Evolutionary conservation across 2,888 invertebrate genomes (phyloP).

Genomic region (Diarsia rubi): DNA sequence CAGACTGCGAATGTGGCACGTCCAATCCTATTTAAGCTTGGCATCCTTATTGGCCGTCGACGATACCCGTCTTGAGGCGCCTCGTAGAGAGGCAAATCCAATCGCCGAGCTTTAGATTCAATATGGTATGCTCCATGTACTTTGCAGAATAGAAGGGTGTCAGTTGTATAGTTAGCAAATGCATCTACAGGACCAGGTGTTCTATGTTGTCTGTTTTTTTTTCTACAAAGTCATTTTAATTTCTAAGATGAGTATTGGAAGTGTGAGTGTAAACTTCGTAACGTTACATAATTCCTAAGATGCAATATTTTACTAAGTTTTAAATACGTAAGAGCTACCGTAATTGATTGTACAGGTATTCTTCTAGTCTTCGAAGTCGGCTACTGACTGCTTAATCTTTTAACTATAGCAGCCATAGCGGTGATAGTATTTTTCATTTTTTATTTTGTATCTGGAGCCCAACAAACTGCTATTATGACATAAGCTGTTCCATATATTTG

Average conservation of each 20-base stretch:
- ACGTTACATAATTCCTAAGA: background rate
- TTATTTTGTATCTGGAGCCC: background rate
- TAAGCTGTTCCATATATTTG: background rate
- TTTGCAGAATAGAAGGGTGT: constrained; percentile 14
- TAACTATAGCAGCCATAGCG: background rate
- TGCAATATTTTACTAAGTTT: background rate
- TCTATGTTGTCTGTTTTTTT: background rate
- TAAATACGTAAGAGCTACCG: background rate
- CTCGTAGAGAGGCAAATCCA: constrained; percentile 50
- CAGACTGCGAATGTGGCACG: constrained; percentile 32
- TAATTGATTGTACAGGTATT: background rate
- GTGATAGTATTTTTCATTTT: background rate
- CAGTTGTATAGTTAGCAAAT: background rate
- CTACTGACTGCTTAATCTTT: background rate
- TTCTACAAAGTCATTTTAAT: background rate
- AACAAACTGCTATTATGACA: background rate
- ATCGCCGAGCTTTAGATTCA: constrained; percentile 55
- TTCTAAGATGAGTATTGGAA: background rate
- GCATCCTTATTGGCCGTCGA: constrained; percentile 49
- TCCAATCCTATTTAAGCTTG: constrained; percentile 54
- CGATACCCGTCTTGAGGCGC: constrained; percentile 41
- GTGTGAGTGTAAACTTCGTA: background rate
- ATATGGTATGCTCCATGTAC: constrained; percentile 38
- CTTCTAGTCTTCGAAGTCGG: background rate
- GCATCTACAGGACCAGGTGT: background rate